Base-by-base conservation (phyloP, 2,113 vertebrate species). In the Macquaria ambigua region DNA sequence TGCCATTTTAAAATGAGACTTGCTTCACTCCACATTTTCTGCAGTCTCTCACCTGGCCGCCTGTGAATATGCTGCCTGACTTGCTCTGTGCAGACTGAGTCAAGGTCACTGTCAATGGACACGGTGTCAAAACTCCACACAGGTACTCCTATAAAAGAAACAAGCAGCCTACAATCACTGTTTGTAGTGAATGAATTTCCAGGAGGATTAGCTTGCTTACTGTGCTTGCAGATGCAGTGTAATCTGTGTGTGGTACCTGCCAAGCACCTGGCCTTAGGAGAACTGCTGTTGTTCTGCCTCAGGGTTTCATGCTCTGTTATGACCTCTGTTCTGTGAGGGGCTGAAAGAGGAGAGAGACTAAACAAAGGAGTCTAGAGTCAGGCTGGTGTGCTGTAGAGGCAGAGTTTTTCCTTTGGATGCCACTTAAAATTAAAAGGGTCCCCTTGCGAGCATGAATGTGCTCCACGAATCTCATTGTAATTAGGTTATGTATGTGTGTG, bases 81-180 rank as follows among this genome's bases (percentile, higher is more conserved):
- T 59, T 71, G 85, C 50, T 94, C 93, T 2, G 93, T 93, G 62
- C 86, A 90, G 74, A 95, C 93, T 7, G 95, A 96, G 79, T 96
- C 94, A 62, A 96, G 89, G 87, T 97, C 94, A 23, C 95, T 96
- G 87, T 95, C 95, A n/a, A 95, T 90, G 43, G 94, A 94, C 82
- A 96, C 93, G 0, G 83, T 70, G 74, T 95, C 95, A 83, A 96
- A 96, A 77, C 90, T 93, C 83, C 69, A 84, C 71, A 96, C 62
- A 18, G 94, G 89, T 16, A 95, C 88, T 48, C 93, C 96, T 96
- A 14, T 8, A 43, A 88, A 70, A 84, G 6, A 76, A 58, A 66
- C 18, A 85, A 78, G 31, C 46, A 48, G 25, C 46, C 41, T 16
- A 5, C 23, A 73, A 8, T 55, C 28, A 34, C 25, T 21, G n/a